Conservation (phyloP, 2,113 vertebrate genomes). For the Alexandromys fortis region DNA sequence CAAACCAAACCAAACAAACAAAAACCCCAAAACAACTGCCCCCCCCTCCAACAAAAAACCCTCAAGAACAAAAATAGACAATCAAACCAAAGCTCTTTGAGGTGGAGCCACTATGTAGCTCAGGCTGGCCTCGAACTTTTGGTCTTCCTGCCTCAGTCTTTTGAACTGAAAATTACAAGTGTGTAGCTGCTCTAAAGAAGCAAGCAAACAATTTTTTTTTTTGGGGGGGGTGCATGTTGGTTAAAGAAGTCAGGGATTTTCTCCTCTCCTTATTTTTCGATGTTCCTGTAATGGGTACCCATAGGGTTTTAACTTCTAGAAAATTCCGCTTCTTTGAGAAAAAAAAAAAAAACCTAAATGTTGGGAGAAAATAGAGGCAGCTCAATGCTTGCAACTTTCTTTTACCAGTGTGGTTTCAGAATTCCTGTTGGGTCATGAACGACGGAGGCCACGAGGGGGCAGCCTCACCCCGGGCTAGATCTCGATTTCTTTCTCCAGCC, state of each 20-base stretch:
- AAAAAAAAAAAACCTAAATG: background rate
- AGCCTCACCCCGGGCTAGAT: constrained; percentile 66
- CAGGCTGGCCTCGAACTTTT: background rate
- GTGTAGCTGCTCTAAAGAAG: background rate
- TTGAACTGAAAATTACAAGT: background rate
- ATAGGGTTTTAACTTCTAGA: background rate
- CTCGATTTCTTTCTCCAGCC: background rate
- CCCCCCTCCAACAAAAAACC: background rate
- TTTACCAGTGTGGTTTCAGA: background rate
- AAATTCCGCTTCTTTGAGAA: background rate
- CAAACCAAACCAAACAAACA: background rate
- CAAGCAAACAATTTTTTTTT: background rate
- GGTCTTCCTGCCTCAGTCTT: background rate
- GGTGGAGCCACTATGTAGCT: too few species aligned
- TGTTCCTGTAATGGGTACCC: background rate
- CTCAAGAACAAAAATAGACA: background rate
- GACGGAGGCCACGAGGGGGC: constrained; percentile 80
- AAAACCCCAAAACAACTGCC: background rate
- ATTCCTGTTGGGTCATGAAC: background rate
- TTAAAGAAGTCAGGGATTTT: background rate
- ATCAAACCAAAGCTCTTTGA: background rate
- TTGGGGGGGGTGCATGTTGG: background rate
- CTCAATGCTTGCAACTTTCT: background rate
- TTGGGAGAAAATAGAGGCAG: background rate
- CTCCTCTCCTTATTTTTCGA: background rate